Evolutionary conservation across 2,113 vertebrate species (phyloP).

Genomic region (Xiphophorus couchianus): DNA sequence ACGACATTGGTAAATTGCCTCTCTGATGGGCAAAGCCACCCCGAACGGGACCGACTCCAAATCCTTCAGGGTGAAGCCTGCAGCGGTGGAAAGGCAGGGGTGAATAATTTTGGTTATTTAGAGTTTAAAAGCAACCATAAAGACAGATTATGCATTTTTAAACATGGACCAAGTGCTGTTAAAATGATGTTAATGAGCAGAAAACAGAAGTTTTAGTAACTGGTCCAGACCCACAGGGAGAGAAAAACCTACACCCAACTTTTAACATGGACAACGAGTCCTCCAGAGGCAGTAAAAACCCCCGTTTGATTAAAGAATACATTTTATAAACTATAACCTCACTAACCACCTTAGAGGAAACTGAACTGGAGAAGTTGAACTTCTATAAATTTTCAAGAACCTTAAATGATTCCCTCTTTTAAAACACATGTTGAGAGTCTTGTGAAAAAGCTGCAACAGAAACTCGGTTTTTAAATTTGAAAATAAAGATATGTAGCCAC

Average conservation of each 20-base stretch:
- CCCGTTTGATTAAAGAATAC: not conserved
- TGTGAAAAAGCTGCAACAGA: not conserved
- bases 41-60: slow-evolving; percentile 96
- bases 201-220: too few species aligned
- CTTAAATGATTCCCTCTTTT: not conserved
- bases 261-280: not conserved
- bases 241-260: not conserved
- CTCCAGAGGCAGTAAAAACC: not conserved
- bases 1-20: slow-evolving; percentile 93
- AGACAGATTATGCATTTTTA: not conserved
- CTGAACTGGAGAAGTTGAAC: not conserved
- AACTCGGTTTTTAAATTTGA: too few species aligned
- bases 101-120: not conserved
- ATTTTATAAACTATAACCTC: not conserved
- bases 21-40: slow-evolving; percentile 92
- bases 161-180: not conserved
- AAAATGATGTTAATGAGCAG: too few species aligned
- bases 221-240: too few species aligned
- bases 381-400: not conserved
- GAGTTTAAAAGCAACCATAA: not conserved
- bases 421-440: not conserved
- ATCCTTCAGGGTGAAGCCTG: slow-evolving; percentile 94
- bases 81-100: not conserved
- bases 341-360: not conserved
- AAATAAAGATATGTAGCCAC: not conserved